These are phyloP conservation scores for Eciton burchellii DNA, from an alignment of 1,140 invertebrate species.

Conservation along the genomic window DNA sequence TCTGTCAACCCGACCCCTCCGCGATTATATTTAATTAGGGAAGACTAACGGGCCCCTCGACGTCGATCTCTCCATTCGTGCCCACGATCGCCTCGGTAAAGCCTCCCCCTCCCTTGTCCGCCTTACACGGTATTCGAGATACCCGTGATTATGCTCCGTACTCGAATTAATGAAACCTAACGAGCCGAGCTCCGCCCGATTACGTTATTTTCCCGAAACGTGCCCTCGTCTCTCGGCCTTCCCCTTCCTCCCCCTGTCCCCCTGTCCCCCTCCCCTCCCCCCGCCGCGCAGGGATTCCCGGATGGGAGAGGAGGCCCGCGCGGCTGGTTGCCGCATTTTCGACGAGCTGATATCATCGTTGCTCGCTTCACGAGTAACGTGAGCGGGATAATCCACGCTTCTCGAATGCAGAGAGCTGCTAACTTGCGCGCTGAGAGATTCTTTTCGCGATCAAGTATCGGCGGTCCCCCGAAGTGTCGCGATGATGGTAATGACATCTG, in stretches of 20 bases:
- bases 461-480: too few species aligned
- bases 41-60: slow-evolving; percentile 52
- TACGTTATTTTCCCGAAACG: slow-evolving; percentile 71
- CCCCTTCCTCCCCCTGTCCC: too few species aligned
- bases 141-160: slow-evolving; percentile 54
- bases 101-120: background rate
- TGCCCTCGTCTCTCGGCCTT: slow-evolving; percentile 35
- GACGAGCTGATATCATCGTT: too few species aligned
- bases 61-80: slow-evolving; percentile 1
- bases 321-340: too few species aligned
- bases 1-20: slow-evolving; percentile 32
- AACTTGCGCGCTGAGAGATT: too few species aligned
- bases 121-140: slow-evolving; percentile 53
- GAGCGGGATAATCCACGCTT: too few species aligned
- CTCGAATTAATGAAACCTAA: slow-evolving; percentile 74
- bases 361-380: too few species aligned
- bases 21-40: slow-evolving; percentile 73
- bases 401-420: too few species aligned
- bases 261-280: too few species aligned
- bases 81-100: background rate
- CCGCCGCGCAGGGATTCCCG: background rate
- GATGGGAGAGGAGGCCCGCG: too few species aligned
- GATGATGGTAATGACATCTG: background rate
- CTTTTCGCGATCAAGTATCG: too few species aligned
- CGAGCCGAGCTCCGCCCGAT: slow-evolving; percentile 65